These are phyloP conservation scores for Myotis planiceps DNA, from an alignment of 2,797 vertebrate genomes.

Conservation along the genomic window DNA sequence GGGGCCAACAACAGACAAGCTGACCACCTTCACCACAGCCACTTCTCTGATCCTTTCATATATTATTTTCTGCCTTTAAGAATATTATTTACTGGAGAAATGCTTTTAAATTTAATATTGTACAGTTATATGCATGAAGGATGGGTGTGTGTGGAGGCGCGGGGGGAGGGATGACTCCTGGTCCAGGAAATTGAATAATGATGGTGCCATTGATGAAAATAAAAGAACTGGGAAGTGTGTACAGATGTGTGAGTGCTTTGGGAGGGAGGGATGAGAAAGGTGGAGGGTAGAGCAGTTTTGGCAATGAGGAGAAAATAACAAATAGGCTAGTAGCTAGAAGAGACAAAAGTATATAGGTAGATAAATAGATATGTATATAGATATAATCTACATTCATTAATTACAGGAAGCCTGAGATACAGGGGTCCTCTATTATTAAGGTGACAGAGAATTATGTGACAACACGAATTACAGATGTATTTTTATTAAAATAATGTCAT, in stretches of 20 bases:
- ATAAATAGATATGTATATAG: not conserved
- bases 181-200: not conserved
- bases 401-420: not conserved
- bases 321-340: not conserved
- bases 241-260: not conserved
- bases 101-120: not conserved
- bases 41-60: not conserved
- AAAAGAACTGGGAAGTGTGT: not conserved
- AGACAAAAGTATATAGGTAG: not conserved
- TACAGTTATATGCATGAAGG: not conserved
- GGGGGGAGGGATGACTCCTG: not conserved
- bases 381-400: not conserved
- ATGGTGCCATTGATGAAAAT: not conserved
- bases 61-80: not conserved
- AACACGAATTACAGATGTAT: not conserved
- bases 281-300: not conserved
- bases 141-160: too few relatives aligned
- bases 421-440: not conserved
- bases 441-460: not conserved
- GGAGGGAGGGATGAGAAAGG: not conserved
- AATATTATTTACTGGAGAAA: not conserved
- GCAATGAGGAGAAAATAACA: not conserved
- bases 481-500: conserved; percentile 31
- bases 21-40: not conserved
- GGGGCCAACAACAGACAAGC: not conserved